A percentile compares a stretch with the other conserved stretches of the same genome.
Conservation (phyloP, 2,888 invertebrate genomes). For the Eutolmus rufibarbis region DNA sequence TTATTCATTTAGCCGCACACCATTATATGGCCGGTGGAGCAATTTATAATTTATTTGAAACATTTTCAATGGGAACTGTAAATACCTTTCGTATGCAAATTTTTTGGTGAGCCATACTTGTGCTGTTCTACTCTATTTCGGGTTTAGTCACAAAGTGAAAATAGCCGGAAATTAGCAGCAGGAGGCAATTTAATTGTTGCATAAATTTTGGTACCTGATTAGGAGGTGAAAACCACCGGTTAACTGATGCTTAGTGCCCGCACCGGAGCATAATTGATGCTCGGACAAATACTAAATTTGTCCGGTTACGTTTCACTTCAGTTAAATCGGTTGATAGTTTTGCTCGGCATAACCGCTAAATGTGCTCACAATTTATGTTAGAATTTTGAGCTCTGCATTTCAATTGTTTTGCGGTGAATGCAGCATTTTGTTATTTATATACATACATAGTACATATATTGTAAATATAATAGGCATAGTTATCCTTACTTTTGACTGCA, state of each 20-base stretch:
- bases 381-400: neutral
- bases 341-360: neutral
- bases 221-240: conserved; percentile 11
- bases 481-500: neutral
- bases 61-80: neutral
- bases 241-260: neutral
- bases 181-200: conserved; percentile 7
- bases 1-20: neutral
- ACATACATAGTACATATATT: too few species aligned
- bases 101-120: neutral
- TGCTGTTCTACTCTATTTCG: neutral
- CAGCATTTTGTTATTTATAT: neutral
- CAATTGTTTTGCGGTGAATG: neutral
- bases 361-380: neutral
- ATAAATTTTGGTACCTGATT: conserved; percentile 20
- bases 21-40: neutral
- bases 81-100: conserved; percentile 3
- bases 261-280: neutral
- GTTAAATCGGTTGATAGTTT: neutral
- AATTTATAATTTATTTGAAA: conserved; percentile 11
- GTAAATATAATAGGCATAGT: neutral
- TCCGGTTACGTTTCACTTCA: neutral
- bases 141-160: conserved; percentile 13
- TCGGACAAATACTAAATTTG: neutral
- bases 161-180: conserved; percentile 7